Evolutionary conservation across 1,140 invertebrate species (phyloP).

Genomic region (Whitmania pigra): DNA sequence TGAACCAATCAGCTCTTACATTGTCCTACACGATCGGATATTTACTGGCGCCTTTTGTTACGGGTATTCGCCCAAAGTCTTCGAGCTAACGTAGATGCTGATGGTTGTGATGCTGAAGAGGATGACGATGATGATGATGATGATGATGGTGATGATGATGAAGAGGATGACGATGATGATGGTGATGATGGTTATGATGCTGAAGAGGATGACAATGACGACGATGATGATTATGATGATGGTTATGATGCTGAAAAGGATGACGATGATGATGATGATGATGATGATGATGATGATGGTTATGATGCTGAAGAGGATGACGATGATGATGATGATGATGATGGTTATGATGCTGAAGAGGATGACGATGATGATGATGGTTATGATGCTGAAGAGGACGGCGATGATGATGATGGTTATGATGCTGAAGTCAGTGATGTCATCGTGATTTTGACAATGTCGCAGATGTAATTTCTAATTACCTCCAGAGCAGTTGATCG

Average conservation of each 20-base stretch:
- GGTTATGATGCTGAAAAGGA: not conserved
- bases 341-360: not conserved
- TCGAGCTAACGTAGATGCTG: not conserved
- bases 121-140: not conserved
- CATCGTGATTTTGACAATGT: too few relatives aligned
- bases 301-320: not conserved
- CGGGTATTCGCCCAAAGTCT: not conserved
- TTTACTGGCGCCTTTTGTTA: too few relatives aligned
- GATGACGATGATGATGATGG: constrained; percentile 7
- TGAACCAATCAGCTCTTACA: too few relatives aligned
- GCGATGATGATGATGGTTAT: not conserved
- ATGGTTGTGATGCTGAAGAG: not conserved
- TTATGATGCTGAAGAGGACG: not conserved
- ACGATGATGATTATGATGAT: not conserved
- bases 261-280: not conserved
- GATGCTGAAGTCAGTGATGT: not conserved
- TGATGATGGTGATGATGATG: not conserved
- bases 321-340: not conserved
- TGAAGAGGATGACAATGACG: not conserved
- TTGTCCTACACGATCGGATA: too few relatives aligned
- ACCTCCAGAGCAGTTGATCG: too few relatives aligned
- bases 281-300: not conserved
- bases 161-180: not conserved
- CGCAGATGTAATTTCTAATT: too few relatives aligned
- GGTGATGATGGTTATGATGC: not conserved